A percentile compares a stretch with the other conserved stretches of the same genome.
Evolutionary conservation across 2,888 invertebrate genomes (phyloP).

Genomic region (Tridacna crocea): DNA sequence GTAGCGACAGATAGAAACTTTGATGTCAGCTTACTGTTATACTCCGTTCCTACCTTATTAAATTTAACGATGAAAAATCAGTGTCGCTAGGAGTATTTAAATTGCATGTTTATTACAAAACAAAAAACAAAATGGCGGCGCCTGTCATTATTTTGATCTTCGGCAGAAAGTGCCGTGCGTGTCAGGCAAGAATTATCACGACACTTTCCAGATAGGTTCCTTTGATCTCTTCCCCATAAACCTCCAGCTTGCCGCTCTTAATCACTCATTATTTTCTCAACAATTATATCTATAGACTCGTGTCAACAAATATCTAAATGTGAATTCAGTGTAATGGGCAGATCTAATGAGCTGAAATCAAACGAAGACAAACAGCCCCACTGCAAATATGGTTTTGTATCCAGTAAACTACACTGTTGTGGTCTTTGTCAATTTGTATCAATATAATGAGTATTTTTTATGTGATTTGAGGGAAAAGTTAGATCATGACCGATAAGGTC

Average conservation of each 20-base stretch:
- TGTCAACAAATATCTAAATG: slow-evolving; percentile 47
- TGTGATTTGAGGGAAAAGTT: slow-evolving; percentile 49
- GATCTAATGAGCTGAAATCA: slow-evolving; percentile 44
- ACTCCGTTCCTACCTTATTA: no score
- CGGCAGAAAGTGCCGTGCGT: slow-evolving; percentile 25
- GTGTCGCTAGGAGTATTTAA: no score
- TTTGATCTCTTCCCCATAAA: slow-evolving; percentile 53
- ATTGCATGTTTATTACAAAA: slow-evolving; percentile 8
- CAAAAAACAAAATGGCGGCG: slow-evolving; percentile 12
- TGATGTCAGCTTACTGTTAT: no score
- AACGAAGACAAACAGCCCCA: slow-evolving; percentile 20
- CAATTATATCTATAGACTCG: slow-evolving; percentile 54
- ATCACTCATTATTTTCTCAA: slow-evolving; percentile 46
- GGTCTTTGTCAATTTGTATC: slow-evolving; percentile 52
- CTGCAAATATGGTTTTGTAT: background rate
- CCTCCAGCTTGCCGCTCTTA: slow-evolving; percentile 28
- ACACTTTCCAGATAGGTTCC: slow-evolving; percentile 30
- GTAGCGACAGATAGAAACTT: no score
- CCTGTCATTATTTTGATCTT: slow-evolving; percentile 2
- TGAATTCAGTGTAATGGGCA: slow-evolving; percentile 44
- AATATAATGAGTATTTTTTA: slow-evolving; percentile 46
- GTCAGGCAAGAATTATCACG: slow-evolving; percentile 41
- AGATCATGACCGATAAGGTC: slow-evolving; percentile 4
- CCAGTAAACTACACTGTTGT: slow-evolving; percentile 29
- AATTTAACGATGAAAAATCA: no score